These are phyloP conservation scores for Conus canariensis DNA, from an alignment of 2,888 invertebrate genomes.

Conservation along the genomic window DNA sequence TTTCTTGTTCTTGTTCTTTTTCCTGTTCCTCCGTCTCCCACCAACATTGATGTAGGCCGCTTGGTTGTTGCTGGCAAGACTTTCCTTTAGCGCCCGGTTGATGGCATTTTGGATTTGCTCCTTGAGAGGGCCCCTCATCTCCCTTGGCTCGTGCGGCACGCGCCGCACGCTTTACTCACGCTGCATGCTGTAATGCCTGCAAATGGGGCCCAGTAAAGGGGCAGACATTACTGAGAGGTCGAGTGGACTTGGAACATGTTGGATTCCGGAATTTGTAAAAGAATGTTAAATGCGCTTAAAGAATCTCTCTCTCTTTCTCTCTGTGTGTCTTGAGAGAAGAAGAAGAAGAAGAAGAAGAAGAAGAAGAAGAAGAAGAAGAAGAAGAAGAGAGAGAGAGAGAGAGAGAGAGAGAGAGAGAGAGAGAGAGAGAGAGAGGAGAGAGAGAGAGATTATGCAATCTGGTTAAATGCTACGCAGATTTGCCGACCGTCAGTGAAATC, in stretches of 20 bases:
- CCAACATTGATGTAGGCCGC: slow-evolving; percentile 55
- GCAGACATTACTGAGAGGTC: neutral
- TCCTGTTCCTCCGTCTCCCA: slow-evolving; percentile 52
- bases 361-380: no score
- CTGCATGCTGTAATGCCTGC: slow-evolving; percentile 49
- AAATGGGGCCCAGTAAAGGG: slow-evolving; percentile 38
- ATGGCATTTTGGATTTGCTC: slow-evolving; percentile 57
- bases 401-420: neutral
- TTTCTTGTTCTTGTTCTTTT: slow-evolving; percentile 52
- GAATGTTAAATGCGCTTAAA: neutral
- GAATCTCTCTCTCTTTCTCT: no score
- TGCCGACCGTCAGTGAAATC: no score
- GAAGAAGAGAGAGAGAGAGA: neutral
- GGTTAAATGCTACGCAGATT: neutral
- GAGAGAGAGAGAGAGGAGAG: slow-evolving; percentile 23
- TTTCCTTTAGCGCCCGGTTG: slow-evolving; percentile 49
- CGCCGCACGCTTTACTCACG: slow-evolving; percentile 48
- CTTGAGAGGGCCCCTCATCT: slow-evolving; percentile 55
- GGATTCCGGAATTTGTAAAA: neutral
- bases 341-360: neutral
- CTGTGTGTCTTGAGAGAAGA: no score
- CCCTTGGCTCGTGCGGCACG: slow-evolving; percentile 44
- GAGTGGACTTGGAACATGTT: neutral
- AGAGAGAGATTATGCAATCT: neutral
- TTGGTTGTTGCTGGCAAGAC: slow-evolving; percentile 39